A percentile compares a stretch with the other conserved stretches of the same genome.
Conservation (phyloP, 2,113 vertebrate genomes). For the Cavia porcellus region DNA sequence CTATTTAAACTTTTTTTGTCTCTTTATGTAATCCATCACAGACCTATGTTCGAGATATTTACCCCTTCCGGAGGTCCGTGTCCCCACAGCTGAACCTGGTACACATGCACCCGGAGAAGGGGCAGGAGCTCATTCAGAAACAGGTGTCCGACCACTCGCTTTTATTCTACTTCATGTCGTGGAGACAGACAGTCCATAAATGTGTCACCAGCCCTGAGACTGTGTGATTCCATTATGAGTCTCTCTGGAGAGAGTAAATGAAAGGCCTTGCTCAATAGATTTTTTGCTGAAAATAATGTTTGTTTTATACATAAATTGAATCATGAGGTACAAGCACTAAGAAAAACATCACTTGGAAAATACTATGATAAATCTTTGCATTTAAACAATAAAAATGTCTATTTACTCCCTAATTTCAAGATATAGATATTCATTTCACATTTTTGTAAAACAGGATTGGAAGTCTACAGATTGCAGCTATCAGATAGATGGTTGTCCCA, state of each 20-base stretch:
- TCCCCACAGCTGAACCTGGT: conserved; percentile 99
- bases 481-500: background rate
- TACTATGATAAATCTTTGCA: background rate
- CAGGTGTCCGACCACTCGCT: conserved; percentile 88
- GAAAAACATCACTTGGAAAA: background rate
- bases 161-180: background rate
- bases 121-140: conserved; percentile 99
- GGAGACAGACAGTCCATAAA: background rate
- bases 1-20: conserved; percentile 3
- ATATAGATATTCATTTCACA: background rate
- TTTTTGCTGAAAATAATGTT: background rate
- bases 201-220: background rate
- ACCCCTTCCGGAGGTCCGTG: conserved; percentile 97
- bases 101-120: conserved; percentile 98
- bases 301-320: conserved; percentile 27
- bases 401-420: background rate
- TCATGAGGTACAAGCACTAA: background rate
- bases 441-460: background rate
- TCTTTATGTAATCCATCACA: conserved; percentile 82
- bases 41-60: conserved; percentile 99
- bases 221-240: background rate
- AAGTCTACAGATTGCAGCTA: background rate
- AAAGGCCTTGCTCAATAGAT: background rate
- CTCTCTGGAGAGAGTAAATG: background rate
- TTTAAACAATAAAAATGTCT: conserved; percentile 20